phyloP scores from a whole-genome alignment of 2,797 vertebrate genomes.

The Pteronotus mesoamericanus region DNA sequence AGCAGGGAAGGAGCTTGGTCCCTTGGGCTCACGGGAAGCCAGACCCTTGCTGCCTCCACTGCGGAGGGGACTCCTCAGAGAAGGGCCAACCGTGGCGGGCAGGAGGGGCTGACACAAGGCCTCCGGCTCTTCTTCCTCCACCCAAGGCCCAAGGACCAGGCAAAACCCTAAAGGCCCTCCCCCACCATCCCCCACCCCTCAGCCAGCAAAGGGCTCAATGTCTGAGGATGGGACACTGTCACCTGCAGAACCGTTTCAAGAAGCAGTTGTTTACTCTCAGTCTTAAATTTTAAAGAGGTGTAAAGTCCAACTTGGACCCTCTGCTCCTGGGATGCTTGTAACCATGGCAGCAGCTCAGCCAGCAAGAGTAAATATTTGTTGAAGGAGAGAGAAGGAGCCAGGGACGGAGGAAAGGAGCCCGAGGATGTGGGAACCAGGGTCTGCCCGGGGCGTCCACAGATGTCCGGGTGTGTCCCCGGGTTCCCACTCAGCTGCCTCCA shows the following conservation, averaged over 20 bases:
- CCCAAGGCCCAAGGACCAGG: not conserved
- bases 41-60: not conserved
- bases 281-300: constrained; percentile 49
- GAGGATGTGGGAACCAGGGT: not conserved
- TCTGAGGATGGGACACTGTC: not conserved
- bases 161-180: too few relatives aligned
- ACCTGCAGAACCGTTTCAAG: not conserved
- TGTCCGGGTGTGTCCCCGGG: not conserved
- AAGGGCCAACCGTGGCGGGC: too few relatives aligned
- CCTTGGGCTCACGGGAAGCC: not conserved
- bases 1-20: not conserved
- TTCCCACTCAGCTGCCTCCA: not conserved
- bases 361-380: constrained; percentile 66
- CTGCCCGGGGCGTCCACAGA: not conserved
- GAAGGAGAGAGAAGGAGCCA: constrained; percentile 34
- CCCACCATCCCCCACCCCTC: too few relatives aligned
- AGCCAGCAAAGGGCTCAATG: too few relatives aligned
- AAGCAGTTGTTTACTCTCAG: constrained; percentile 31
- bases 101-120: not conserved
- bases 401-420: not conserved
- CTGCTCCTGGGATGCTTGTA: constrained; percentile 57
- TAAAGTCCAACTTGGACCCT: constrained; percentile 51
- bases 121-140: not conserved
- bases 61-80: not conserved
- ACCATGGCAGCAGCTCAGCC: constrained; percentile 73